These are phyloP conservation scores for Oncopodura yosiiana DNA, from an alignment of 1,140 invertebrate genomes.

Conservation along the genomic window DNA sequence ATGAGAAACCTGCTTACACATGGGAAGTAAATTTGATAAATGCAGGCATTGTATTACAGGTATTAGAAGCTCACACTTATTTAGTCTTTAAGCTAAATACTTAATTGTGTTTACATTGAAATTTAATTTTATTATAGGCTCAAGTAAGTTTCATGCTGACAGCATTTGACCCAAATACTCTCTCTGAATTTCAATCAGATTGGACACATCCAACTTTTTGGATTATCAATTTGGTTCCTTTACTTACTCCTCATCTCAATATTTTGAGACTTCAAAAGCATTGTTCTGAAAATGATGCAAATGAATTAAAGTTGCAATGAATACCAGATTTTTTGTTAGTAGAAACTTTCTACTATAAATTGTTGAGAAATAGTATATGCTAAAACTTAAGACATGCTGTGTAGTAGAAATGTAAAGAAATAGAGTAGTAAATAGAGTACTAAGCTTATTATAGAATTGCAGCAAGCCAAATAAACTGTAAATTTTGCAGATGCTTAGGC, in stretches of 20 bases:
- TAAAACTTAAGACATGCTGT: too few species aligned
- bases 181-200: constrained; percentile 4
- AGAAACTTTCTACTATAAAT: too few species aligned
- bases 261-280: too few species aligned
- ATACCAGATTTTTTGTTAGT: too few species aligned
- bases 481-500: too few species aligned
- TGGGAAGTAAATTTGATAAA: constrained; percentile 31
- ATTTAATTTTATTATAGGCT: constrained; percentile 15
- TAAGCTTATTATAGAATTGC: too few species aligned
- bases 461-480: too few species aligned
- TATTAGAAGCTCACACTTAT: background rate
- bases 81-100: background rate
- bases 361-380: too few species aligned
- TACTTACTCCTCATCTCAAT: constrained; percentile 27
- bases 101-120: background rate
- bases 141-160: constrained; percentile 24
- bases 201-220: constrained; percentile 20
- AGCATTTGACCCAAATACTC: constrained; percentile 24
- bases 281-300: too few species aligned
- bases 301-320: too few species aligned
- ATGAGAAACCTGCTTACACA: constrained; percentile 16
- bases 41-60: constrained; percentile 29
- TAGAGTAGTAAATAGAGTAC: too few species aligned
- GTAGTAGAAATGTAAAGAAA: too few species aligned
- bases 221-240: constrained; percentile 22